Evolutionary conservation across 2,797 vertebrate genomes (phyloP).

Genomic region (Falco naumanni): DNA sequence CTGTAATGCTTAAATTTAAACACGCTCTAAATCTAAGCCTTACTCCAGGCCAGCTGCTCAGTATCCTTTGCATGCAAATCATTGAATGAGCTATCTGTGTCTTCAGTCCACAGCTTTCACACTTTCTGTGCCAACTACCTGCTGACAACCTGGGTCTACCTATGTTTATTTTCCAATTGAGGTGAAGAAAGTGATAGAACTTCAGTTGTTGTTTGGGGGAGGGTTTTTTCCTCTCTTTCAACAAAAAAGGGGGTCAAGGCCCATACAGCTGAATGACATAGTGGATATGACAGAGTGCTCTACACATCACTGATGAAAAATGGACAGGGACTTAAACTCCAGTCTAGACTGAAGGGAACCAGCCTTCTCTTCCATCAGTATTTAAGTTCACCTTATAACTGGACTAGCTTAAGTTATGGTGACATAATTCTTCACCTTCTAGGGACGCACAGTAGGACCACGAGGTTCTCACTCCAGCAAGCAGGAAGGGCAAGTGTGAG

Average conservation of each 20-base stretch:
- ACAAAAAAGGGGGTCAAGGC: neutral
- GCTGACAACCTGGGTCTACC: neutral
- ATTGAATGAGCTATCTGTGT: neutral
- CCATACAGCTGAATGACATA: neutral
- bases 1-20: neutral
- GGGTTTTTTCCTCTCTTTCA: neutral
- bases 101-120: neutral
- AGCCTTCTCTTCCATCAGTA: neutral
- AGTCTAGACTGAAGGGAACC: neutral
- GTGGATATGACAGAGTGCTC: neutral
- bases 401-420: neutral
- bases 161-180: neutral
- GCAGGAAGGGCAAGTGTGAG: neutral
- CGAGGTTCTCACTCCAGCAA: neutral
- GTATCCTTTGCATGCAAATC: neutral
- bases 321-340: neutral
- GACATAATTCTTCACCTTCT: neutral
- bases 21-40: neutral
- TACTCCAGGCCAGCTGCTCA: neutral
- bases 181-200: neutral
- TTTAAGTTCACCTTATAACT: neutral
- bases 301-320: neutral
- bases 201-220: neutral
- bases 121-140: neutral
- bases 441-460: fast-evolving